Base-by-base conservation (phyloP, 1,140 invertebrate genomes). In the Eulimnadia texana region DNA sequence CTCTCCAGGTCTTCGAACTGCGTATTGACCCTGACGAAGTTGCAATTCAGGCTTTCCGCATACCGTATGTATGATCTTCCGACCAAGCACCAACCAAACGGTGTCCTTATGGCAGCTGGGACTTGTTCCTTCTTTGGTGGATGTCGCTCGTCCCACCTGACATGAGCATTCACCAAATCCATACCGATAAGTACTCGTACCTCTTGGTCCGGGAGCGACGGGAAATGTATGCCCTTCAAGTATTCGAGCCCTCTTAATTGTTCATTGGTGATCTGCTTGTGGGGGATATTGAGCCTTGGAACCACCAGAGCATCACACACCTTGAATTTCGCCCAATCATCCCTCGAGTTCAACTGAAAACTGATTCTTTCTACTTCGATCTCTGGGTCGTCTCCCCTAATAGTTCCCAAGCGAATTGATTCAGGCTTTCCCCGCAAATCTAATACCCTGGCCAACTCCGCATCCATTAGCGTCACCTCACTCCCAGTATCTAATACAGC, bases 401-500 rank as follows among this genome's bases (percentile, higher is more conserved):
- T 50, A 22, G 42, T 50, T 20, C 50, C 50, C 20, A 52, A 23
- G 19, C 10, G 22, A 13, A 50, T 16, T 2, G 23, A 10, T 25
- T 0, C 22, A 3, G 22, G 28, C 9, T 23, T 23, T 19, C 59
- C 59, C 20, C 51, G 22, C n/a, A 52, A 25, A 19, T 19, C 6
- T 13, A 56, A 19, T n/a, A 24, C 3, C 24, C 27, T 19, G 19
- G 59, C 50, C 1, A 61, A 22, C 16, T 49, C 59, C 13, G 27
- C 28, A 6, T 13, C 52, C n/a, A 61, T 61, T 16, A 61, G 20
- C 2, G 50, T 51, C 13, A 61, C 50, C 28, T 61, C 42, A 29
- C 59, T 61, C 16, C 59, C 59, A n/a, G 59, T 23, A 33, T 61
- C 59, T 25, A 61, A 22, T 28, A 61, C n/a, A 28, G 42, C 59